These are phyloP conservation scores for Hippocampus kuda DNA, from an alignment of 2,797 vertebrate species.

Conservation along the genomic window DNA sequence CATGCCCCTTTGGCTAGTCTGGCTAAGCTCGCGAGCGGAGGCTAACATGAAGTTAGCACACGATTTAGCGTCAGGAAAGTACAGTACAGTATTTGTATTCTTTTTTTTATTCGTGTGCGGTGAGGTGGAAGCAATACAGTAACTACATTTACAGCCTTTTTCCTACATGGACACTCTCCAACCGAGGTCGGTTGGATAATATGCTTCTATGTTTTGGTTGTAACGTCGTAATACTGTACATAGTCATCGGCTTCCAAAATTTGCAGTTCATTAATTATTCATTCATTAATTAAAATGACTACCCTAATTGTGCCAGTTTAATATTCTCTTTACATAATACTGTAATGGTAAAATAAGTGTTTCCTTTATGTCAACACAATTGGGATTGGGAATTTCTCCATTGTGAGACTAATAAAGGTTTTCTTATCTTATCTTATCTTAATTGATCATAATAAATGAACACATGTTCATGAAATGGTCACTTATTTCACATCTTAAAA, in stretches of 20 bases:
- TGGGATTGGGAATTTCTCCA: no score
- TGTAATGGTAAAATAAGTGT: background rate
- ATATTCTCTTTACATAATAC: background rate
- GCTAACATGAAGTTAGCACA: conserved; percentile 33
- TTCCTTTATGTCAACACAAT: no score
- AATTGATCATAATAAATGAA: no score
- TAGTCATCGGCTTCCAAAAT: no score
- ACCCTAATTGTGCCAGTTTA: background rate
- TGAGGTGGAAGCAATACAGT: no score
- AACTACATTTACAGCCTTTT: background rate
- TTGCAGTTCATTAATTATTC: background rate
- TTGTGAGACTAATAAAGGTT: no score
- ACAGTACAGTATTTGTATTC: background rate
- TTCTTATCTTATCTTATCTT: no score
- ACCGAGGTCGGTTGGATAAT: background rate
- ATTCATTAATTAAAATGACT: background rate
- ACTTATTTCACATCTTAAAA: background rate
- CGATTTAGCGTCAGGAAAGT: background rate
- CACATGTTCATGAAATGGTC: background rate
- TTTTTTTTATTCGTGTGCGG: background rate
- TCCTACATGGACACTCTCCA: no score
- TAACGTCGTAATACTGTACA: background rate
- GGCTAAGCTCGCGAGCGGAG: background rate
- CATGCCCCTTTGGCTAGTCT: background rate
- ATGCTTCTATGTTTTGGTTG: no score